phyloP scores from a whole-genome alignment of 2,113 vertebrate genomes.

The Brachypodius melanocephalos region DNA sequence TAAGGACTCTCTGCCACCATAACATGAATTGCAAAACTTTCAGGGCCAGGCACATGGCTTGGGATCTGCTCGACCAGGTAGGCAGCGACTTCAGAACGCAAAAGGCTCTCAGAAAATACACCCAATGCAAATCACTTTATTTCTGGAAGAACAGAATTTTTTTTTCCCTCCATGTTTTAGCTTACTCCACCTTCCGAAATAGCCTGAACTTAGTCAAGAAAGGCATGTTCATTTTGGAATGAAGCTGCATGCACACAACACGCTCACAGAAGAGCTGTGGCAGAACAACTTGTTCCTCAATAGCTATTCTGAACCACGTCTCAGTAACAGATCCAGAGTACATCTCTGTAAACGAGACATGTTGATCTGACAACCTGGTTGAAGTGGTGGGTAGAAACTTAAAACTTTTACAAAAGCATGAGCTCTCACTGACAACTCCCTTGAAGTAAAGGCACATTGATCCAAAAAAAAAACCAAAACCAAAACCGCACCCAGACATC shows the following conservation, averaged over 20 bases:
- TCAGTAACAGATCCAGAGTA: constrained; percentile 43
- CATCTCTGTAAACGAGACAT: neutral
- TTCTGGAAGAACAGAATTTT: neutral
- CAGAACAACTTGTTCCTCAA: constrained; percentile 66
- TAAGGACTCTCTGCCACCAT: neutral
- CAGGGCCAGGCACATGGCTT: neutral
- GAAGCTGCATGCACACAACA: neutral
- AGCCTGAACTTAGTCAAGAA: constrained; percentile 43
- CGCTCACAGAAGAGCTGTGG: neutral
- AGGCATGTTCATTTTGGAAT: constrained; percentile 53
- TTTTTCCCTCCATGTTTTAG: neutral
- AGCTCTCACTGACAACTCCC: neutral
- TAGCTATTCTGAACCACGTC: constrained; percentile 47
- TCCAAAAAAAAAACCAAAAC: neutral
- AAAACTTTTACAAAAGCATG: neutral
- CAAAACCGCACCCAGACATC: neutral
- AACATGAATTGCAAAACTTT: neutral
- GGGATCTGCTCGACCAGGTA: neutral
- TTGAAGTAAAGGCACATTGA: neutral
- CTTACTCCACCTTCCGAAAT: constrained; percentile 37
- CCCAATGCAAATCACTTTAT: neutral
- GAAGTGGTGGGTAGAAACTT: neutral
- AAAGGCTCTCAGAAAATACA: neutral
- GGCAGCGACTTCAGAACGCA: neutral
- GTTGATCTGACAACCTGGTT: constrained; percentile 34